These are phyloP conservation scores for Mobula birostris DNA, from an alignment of 2,113 vertebrate genomes.

Conservation along the genomic window DNA sequence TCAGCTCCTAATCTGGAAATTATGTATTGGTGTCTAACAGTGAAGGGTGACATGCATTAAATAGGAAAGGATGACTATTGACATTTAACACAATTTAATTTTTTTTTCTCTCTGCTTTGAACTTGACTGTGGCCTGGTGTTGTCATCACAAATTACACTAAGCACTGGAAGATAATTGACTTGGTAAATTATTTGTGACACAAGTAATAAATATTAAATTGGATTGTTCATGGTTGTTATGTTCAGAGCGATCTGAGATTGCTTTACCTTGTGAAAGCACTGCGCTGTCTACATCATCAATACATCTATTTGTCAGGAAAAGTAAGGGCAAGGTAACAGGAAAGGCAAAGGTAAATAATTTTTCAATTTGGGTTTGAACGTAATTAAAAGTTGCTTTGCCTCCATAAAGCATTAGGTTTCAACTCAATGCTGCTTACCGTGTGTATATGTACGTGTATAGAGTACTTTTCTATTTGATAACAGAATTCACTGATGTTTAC, in stretches of 20 bases:
- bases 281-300: not conserved
- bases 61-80: conserved; percentile 18
- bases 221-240: conserved; percentile 26
- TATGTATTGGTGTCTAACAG: not conserved
- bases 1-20: not conserved
- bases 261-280: not conserved
- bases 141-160: conserved; percentile 26
- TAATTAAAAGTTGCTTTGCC: not conserved
- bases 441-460: not conserved
- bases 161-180: conserved; percentile 31
- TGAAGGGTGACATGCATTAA: conserved; percentile 19
- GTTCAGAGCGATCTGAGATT: not conserved
- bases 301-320: not conserved
- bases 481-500: not conserved
- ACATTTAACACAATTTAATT: conserved; percentile 20
- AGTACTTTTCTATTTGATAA: not conserved
- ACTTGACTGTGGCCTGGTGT: not conserved
- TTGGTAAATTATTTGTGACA: conserved; percentile 37
- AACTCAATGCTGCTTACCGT: not conserved
- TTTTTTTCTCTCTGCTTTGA: conserved; percentile 26
- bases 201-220: conserved; percentile 32
- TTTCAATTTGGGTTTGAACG: conserved; percentile 6
- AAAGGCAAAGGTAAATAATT: not conserved
- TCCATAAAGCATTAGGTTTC: not conserved
- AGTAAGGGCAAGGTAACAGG: not conserved